A percentile compares a stretch with the other conserved stretches of the same genome.
Conservation (phyloP, 2,113 vertebrate species). For the Tautogolabrus adspersus region DNA sequence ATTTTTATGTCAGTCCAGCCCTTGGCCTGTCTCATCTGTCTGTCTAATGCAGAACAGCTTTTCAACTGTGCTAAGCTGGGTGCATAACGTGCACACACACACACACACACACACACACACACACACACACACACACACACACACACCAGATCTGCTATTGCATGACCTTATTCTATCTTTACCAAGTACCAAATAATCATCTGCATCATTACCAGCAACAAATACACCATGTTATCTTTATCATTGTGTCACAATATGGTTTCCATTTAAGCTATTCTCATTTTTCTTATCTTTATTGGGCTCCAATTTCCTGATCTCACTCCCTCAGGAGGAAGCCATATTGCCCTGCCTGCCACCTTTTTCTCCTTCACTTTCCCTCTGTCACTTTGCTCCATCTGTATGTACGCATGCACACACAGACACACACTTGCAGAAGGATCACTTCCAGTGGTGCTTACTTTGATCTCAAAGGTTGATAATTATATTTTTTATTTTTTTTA, state of each 20-base stretch:
- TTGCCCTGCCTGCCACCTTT: not conserved
- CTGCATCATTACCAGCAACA: slow-evolving; percentile 15
- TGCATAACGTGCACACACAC: slow-evolving; percentile 4
- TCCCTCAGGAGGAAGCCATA: slow-evolving; percentile 1
- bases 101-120: slow-evolving; percentile 6
- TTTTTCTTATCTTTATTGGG: slow-evolving; percentile 21
- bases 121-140: slow-evolving; percentile 7
- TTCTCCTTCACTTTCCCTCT: not conserved
- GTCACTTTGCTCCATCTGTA: not conserved
- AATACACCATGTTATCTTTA: not conserved
- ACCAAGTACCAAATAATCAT: slow-evolving; percentile 8
- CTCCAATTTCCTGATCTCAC: slow-evolving; percentile 28
- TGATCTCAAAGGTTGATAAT: no score
- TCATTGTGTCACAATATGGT: not conserved
- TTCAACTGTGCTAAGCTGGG: slow-evolving; percentile 48
- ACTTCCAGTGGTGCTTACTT: no score
- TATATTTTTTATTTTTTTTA: no score
- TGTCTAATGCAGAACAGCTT: slow-evolving; percentile 56
- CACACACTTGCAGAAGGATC: not conserved
- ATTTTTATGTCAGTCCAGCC: slow-evolving; percentile 11
- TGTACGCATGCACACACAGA: not conserved
- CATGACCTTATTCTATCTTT: slow-evolving; percentile 25
- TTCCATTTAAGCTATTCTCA: not conserved
- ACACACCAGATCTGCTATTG: slow-evolving; percentile 33
- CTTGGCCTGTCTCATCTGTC: slow-evolving; percentile 1